Evolutionary conservation across 2,888 invertebrate genomes (phyloP).

Genomic region (Hypolimnas misippus): DNA sequence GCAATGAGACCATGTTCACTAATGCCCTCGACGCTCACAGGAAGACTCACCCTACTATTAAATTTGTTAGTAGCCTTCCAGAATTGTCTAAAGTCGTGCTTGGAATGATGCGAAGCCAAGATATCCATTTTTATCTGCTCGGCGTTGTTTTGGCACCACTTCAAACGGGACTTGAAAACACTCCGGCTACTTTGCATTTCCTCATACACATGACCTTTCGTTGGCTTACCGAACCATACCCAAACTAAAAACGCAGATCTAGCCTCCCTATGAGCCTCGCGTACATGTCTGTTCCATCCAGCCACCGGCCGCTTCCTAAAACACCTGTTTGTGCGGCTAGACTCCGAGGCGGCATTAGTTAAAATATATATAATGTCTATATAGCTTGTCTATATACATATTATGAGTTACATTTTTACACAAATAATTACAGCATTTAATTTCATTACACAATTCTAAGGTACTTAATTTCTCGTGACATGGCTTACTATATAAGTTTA

Average conservation of each 20-base stretch:
- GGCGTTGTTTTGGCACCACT: conserved; percentile 26
- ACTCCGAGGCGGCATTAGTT: conserved; percentile 16
- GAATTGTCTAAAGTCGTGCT: conserved; percentile 26
- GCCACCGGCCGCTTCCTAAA: conserved; percentile 5
- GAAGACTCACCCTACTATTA: conserved; percentile 23
- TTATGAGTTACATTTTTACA: conserved; percentile 24
- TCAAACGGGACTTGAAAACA: conserved; percentile 31
- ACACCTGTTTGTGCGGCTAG: background rate
- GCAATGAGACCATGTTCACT: conserved; percentile 29
- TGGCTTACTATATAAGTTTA: conserved; percentile 3
- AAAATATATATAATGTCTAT: conserved; percentile 28
- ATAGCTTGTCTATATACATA: conserved; percentile 23
- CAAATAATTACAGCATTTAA: background rate
- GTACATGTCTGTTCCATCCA: conserved; percentile 35
- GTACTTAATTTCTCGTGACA: conserved; percentile 15
- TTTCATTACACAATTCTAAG: conserved; percentile 21
- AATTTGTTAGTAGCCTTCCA: conserved; percentile 32
- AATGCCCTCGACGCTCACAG: conserved; percentile 35
- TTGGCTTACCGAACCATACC: conserved; percentile 26
- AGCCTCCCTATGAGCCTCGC: conserved; percentile 33
- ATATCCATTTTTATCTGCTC: conserved; percentile 32
- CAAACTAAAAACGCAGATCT: conserved; percentile 30
- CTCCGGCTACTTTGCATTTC: conserved; percentile 19
- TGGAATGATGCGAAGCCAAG: conserved; percentile 27
- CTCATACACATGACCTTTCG: conserved; percentile 18